These are phyloP conservation scores for Aleadryas rufinucha DNA, from an alignment of 2,113 vertebrate genomes.

Conservation along the genomic window DNA sequence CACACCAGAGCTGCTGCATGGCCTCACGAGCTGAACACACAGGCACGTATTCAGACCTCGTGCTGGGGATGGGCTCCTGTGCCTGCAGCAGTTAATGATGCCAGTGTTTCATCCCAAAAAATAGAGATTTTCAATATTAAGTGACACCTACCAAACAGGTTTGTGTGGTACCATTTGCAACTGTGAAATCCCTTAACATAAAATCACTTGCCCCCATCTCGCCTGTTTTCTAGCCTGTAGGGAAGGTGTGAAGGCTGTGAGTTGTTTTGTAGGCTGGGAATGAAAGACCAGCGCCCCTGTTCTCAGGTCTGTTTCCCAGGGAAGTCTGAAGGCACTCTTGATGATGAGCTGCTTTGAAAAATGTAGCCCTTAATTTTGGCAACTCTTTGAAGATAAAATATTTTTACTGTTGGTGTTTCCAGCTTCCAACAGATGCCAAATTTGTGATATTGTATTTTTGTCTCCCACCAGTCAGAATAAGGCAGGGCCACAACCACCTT, in stretches of 20 bases:
- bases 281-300: neutral
- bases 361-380: neutral
- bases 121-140: accelerated
- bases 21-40: accelerated
- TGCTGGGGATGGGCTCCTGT: neutral
- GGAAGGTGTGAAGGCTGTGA: neutral
- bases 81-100: neutral
- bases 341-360: neutral
- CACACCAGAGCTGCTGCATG: accelerated
- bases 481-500: neutral
- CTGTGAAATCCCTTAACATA: neutral
- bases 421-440: neutral
- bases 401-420: neutral
- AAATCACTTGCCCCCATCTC: neutral
- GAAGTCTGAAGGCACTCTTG: neutral
- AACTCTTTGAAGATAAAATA: neutral
- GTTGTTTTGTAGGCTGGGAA: neutral
- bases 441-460: neutral
- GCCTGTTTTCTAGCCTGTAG: neutral
- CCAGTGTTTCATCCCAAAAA: neutral
- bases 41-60: accelerated
- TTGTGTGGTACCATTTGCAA: neutral
- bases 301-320: neutral
- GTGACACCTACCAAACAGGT: neutral
- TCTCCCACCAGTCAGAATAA: neutral